Evolutionary conservation across 2,797 vertebrate genomes (phyloP).

Genomic region (Epinephelus awoara): DNA sequence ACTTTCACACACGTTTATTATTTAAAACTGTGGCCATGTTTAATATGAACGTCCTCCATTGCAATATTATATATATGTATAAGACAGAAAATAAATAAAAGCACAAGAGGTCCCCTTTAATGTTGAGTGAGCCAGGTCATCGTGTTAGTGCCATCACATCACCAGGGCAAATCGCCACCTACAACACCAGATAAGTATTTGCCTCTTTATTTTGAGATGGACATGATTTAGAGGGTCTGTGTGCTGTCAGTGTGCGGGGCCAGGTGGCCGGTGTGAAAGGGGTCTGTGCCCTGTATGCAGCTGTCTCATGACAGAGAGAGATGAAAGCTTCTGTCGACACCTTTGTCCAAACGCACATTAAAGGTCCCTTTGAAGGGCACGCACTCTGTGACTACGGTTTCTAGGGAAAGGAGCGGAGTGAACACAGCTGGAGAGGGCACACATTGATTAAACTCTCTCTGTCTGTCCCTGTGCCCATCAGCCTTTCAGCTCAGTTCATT

Average conservation of each 20-base stretch:
- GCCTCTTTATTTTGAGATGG: not conserved
- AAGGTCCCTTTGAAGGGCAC: slow-evolving; percentile 79
- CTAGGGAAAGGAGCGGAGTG: slow-evolving; percentile 31
- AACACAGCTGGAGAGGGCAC: slow-evolving; percentile 56
- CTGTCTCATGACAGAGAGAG: slow-evolving; percentile 57
- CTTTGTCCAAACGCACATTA: slow-evolving; percentile 75
- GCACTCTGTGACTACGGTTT: slow-evolving; percentile 41
- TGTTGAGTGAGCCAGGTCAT: not conserved
- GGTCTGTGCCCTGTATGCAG: slow-evolving; percentile 38
- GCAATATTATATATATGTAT: too few species aligned
- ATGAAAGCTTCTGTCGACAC: slow-evolving; percentile 74
- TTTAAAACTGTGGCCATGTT: too few species aligned
- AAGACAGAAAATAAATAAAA: too few species aligned
- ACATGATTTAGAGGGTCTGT: not conserved
- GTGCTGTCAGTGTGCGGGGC: slow-evolving; percentile 18
- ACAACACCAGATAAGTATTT: not conserved
- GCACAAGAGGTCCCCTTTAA: too few species aligned
- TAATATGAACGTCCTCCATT: too few species aligned
- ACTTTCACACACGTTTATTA: too few species aligned
- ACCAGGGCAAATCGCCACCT: not conserved
- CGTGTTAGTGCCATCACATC: too few species aligned
- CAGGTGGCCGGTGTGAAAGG: slow-evolving; percentile 52
- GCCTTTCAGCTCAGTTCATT: slow-evolving; percentile 27
- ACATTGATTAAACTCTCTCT: slow-evolving; percentile 36
- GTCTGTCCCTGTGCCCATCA: not conserved